phyloP scores from a whole-genome alignment of 2,113 vertebrate genomes.

The Planiliza haematocheilus region DNA sequence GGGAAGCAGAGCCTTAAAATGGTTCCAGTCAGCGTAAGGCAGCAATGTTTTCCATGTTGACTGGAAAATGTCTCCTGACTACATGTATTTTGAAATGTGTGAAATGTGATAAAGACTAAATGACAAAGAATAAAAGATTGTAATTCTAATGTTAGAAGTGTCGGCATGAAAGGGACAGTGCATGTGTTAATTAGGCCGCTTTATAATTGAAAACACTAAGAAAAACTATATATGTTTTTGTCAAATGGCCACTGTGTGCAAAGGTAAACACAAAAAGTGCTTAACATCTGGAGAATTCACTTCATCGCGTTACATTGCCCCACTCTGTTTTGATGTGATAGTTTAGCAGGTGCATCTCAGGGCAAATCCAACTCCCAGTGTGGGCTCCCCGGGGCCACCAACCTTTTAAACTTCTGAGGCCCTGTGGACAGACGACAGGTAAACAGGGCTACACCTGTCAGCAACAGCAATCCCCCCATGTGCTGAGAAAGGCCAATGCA shows the following conservation, averaged over 20 bases:
- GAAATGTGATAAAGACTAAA: neutral
- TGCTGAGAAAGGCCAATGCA: conserved; percentile 54
- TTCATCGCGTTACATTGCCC: neutral
- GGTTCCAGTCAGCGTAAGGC: neutral
- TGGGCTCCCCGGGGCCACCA: conserved; percentile 36
- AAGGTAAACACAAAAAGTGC: neutral
- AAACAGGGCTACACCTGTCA: conserved; percentile 57
- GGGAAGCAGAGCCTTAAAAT: conserved; percentile 53
- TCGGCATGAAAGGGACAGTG: neutral
- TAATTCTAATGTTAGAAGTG: neutral
- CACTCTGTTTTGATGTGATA: conserved; percentile 38
- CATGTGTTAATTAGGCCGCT: neutral
- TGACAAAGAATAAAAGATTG: neutral
- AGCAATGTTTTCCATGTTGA: no score
- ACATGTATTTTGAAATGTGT: neutral
- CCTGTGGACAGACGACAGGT: conserved; percentile 22
- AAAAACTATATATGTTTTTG: neutral
- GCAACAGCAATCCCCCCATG: conserved; percentile 35
- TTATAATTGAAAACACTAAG: neutral
- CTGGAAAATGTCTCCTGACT: neutral
- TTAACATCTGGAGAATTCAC: neutral
- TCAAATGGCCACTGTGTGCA: neutral
- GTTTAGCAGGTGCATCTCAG: conserved; percentile 40
- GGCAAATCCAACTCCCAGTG: conserved; percentile 14
- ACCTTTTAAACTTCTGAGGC: conserved; percentile 50